phyloP scores from a whole-genome alignment of 2,797 vertebrate genomes.

The Hydrocynus forskahlii region DNA sequence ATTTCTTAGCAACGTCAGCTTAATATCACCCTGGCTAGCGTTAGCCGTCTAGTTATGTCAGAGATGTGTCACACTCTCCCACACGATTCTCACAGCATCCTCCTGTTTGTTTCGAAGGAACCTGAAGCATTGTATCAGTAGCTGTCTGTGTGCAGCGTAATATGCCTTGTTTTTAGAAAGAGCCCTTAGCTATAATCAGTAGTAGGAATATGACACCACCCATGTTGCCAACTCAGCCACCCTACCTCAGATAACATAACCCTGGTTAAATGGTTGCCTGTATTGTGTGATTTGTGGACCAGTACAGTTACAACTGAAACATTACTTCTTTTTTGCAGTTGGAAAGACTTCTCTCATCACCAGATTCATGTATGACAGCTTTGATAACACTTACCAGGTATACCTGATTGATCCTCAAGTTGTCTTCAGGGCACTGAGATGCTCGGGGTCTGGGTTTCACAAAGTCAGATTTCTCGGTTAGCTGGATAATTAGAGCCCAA shows the following conservation, averaged over 20 bases:
- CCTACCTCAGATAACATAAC: slow-evolving; percentile 59
- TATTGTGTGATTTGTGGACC: not conserved
- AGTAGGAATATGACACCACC: slow-evolving; percentile 71
- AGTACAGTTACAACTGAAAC: not conserved
- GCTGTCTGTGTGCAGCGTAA: not conserved
- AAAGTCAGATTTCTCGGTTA: too few species aligned
- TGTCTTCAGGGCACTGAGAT: not conserved
- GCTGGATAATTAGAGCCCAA: too few species aligned
- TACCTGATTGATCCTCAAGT: not conserved
- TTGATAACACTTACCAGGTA: slow-evolving; percentile 97
- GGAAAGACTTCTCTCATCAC: slow-evolving; percentile 96
- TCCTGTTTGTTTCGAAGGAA: not conserved
- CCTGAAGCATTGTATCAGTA: not conserved
- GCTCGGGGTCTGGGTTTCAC: too few species aligned
- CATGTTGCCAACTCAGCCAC: slow-evolving; percentile 80
- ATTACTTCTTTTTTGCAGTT: slow-evolving; percentile 76
- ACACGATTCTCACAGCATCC: not conserved
- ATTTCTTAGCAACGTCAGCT: slow-evolving; percentile 1
- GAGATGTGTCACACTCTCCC: slow-evolving; percentile 11
- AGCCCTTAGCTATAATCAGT: not conserved
- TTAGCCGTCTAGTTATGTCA: not conserved
- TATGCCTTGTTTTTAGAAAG: not conserved
- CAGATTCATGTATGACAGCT: slow-evolving; percentile 97
- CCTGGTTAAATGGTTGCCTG: not conserved
- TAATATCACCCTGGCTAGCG: not conserved